Conservation (phyloP, 2,113 vertebrate species). For the Nanorana parkeri region DNA sequence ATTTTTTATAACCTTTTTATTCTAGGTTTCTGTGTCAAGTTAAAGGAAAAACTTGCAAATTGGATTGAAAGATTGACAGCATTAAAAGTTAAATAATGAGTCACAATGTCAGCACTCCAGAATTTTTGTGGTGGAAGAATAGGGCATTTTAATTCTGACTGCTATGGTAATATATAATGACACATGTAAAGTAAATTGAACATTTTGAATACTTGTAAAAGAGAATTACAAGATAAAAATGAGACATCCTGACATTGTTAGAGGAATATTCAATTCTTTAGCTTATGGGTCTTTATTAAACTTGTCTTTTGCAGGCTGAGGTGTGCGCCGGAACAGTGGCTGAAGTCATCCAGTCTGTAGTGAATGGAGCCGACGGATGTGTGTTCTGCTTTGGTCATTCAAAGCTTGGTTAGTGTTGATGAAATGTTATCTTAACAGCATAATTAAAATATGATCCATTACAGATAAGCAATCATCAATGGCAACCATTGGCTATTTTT, state of each 20-base stretch:
- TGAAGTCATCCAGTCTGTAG: slow-evolving; percentile 97
- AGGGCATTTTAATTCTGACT: background rate
- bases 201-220: background rate
- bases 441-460: no score
- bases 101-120: background rate
- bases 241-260: background rate
- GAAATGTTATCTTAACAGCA: background rate
- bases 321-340: slow-evolving; percentile 96
- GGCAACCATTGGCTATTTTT: no score
- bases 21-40: slow-evolving; percentile 31
- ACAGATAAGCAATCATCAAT: no score
- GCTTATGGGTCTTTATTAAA: background rate
- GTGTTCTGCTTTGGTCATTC: slow-evolving; percentile 98
- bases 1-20: background rate
- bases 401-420: slow-evolving; percentile 87
- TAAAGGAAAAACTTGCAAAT: slow-evolving; percentile 3
- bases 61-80: background rate
- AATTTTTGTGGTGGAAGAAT: background rate
- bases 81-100: slow-evolving; percentile 6
- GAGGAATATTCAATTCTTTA: background rate
- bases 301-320: slow-evolving; percentile 80
- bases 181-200: background rate
- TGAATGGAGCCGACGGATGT: slow-evolving; percentile 97
- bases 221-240: background rate
- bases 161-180: background rate